Evolutionary conservation across 92 coral and sea anemone species (phyloP).

Genomic region (Umimayanthus chanpuru): DNA sequence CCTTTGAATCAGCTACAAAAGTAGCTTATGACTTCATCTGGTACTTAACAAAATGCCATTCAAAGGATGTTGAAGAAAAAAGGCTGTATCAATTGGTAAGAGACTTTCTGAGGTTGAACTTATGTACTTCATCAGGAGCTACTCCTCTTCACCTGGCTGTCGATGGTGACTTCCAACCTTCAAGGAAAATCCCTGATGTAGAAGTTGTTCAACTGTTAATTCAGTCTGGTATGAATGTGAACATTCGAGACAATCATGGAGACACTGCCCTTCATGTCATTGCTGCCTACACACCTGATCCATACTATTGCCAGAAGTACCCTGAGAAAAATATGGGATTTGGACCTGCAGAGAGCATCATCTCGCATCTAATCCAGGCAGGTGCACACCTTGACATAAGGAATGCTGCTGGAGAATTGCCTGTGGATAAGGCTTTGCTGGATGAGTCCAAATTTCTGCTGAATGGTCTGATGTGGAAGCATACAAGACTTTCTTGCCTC

Average conservation of each 20-base stretch:
- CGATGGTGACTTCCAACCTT: slow-evolving; percentile 35
- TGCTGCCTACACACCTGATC: slow-evolving; percentile 42
- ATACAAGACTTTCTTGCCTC: slow-evolving; percentile 27
- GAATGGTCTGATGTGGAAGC: slow-evolving; percentile 15
- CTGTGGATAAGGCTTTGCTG: slow-evolving; percentile 57
- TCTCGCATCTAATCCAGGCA: slow-evolving; percentile 44
- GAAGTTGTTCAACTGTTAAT: slow-evolving; percentile 46
- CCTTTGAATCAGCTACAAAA: slow-evolving; percentile 49
- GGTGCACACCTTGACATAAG: slow-evolving; percentile 48
- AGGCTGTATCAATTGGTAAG: slow-evolving; percentile 38
- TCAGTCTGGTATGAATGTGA: slow-evolving; percentile 52
- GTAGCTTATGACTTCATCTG: slow-evolving; percentile 57
- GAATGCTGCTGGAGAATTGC: slow-evolving; percentile 51
- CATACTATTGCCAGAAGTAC: slow-evolving; percentile 43
- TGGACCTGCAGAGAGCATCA: slow-evolving; percentile 21
- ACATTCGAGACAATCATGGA: slow-evolving; percentile 43
- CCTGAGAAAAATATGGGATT: slow-evolving; percentile 48
- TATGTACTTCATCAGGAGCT: slow-evolving; percentile 49
- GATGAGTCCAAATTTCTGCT: slow-evolving; percentile 47
- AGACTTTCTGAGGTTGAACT: slow-evolving; percentile 35
- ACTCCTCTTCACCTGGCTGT: slow-evolving; percentile 55
- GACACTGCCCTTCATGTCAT: slow-evolving; percentile 57
- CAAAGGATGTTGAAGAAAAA: slow-evolving; percentile 34
- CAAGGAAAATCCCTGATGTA: slow-evolving; percentile 51
- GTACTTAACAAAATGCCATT: slow-evolving; percentile 39